Conservation (phyloP, 2,888 invertebrate genomes). For the Endotricha flammealis region DNA sequence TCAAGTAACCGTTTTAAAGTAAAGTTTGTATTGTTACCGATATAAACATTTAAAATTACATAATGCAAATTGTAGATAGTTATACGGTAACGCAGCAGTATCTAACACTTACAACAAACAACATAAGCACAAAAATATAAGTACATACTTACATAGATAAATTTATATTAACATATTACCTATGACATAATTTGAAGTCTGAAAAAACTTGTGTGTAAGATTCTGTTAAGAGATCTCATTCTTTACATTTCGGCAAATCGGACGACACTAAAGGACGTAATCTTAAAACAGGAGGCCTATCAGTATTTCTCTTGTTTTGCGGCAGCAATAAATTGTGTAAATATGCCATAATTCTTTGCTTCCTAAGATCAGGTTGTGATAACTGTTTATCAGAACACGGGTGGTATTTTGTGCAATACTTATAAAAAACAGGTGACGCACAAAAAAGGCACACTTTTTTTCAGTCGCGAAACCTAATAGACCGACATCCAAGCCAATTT, state of each 20-base stretch:
- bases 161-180: neutral
- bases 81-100: no score
- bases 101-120: no score
- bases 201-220: neutral
- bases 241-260: slow-evolving; percentile 42
- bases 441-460: slow-evolving; percentile 48
- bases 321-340: slow-evolving; percentile 70
- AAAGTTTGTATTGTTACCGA: no score
- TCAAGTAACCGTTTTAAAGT: no score
- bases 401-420: slow-evolving; percentile 61
- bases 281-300: slow-evolving; percentile 63
- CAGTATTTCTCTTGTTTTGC: slow-evolving; percentile 60
- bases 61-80: no score
- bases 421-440: slow-evolving; percentile 50
- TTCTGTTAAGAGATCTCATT: slow-evolving; percentile 17
- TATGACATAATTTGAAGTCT: neutral
- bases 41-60: no score
- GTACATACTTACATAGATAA: no score
- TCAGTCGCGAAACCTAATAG: slow-evolving; percentile 49
- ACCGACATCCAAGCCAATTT: no score
- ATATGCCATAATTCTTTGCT: slow-evolving; percentile 73
- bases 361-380: slow-evolving; percentile 60
- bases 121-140: no score
- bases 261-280: slow-evolving; percentile 43
- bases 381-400: slow-evolving; percentile 70